Evolutionary conservation across 2,797 vertebrate species (phyloP).

Genomic region (Sebastes itinus): DNA sequence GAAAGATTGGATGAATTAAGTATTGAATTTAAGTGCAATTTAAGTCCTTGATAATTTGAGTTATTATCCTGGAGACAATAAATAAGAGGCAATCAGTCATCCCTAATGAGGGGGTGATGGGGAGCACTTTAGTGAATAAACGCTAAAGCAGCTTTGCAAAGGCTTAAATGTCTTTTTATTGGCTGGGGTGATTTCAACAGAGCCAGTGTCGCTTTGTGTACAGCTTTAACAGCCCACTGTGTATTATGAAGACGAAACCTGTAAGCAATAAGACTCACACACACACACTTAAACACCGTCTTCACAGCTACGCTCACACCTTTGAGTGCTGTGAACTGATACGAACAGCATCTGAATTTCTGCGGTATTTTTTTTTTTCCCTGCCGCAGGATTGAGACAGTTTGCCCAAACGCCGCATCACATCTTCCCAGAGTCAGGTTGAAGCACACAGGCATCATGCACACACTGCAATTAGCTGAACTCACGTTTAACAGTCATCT

Average conservation of each 20-base stretch:
- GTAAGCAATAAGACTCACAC: not conserved
- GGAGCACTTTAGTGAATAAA: constrained; percentile 52
- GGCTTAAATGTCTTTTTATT: constrained; percentile 42
- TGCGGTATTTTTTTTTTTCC: not conserved
- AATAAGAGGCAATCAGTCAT: constrained; percentile 67
- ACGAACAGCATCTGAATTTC: not conserved
- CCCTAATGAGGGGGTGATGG: constrained; percentile 57
- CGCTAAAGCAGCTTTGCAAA: constrained; percentile 22
- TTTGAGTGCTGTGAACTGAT: not conserved
- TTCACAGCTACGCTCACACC: not conserved
- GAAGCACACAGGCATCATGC: not conserved
- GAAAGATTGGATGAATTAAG: constrained; percentile 48
- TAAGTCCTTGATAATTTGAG: constrained; percentile 51
- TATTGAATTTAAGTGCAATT: constrained; percentile 60
- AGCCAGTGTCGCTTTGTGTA: constrained; percentile 33
- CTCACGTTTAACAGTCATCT: not conserved
- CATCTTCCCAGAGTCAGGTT: not conserved
- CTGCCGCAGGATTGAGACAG: not conserved
- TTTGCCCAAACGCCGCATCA: not conserved
- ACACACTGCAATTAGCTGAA: not conserved
- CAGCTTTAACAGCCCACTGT: not conserved
- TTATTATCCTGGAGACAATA: constrained; percentile 61
- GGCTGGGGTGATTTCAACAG: constrained; percentile 21
- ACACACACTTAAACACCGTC: not conserved
- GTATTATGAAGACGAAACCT: constrained; percentile 23